Evolutionary conservation across 1,140 invertebrate species (phyloP).

Genomic region (Cotesia chilonis): DNA sequence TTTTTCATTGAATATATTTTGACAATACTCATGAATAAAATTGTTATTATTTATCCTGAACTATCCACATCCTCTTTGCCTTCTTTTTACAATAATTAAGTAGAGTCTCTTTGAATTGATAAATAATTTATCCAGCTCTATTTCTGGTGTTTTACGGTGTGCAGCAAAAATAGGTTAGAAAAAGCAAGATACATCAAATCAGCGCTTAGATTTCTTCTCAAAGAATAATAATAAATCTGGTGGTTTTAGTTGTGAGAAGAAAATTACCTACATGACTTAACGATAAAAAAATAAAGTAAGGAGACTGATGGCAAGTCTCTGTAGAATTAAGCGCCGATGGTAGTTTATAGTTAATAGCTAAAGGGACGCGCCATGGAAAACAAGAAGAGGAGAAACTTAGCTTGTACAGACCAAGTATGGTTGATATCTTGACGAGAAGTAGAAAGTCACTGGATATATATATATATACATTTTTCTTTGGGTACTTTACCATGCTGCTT

Average conservation of each 20-base stretch:
- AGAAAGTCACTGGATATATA: constrained; percentile 38
- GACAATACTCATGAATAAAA: constrained; percentile 48
- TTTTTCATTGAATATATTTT: constrained; percentile 61
- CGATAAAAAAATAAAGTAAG: not conserved
- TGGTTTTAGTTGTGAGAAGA: constrained; percentile 31
- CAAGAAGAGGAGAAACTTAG: constrained; percentile 45
- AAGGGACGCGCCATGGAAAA: constrained; percentile 38
- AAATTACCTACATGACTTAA: constrained; percentile 14
- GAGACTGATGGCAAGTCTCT: too few species aligned
- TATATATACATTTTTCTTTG: too few species aligned
- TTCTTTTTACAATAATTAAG: not conserved
- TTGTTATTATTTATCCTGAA: constrained; percentile 31
- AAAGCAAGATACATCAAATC: not conserved
- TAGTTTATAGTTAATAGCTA: constrained; percentile 40
- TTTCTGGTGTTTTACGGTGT: not conserved
- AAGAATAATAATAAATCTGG: constrained; percentile 33
- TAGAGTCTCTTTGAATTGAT: not conserved
- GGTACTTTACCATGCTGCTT: too few species aligned
- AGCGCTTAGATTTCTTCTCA: constrained; percentile 19
- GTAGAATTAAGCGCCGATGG: constrained; percentile 25
- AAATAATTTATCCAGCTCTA: constrained; percentile 4
- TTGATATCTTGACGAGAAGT: constrained; percentile 38
- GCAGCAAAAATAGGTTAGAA: not conserved
- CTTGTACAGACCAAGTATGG: constrained; percentile 42
- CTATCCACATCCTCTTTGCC: not conserved